Base-by-base conservation (phyloP, 2,888 invertebrate species). In the Orchestes rusci region DNA sequence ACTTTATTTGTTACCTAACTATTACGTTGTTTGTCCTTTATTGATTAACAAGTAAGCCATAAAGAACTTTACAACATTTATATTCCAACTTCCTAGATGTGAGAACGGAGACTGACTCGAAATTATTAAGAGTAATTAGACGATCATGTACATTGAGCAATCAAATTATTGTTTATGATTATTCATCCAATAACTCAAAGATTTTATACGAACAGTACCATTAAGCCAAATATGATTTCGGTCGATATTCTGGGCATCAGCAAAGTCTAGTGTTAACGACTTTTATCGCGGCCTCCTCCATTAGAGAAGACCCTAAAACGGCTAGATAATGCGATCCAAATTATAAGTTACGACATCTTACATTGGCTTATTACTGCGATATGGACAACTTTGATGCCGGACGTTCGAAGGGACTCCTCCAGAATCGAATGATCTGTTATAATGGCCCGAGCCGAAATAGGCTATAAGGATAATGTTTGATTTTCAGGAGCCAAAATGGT, bases 261-360 rank as follows among this genome's bases (percentile, higher is more conserved):
- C n/a, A n/a, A n/a, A n/a, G n/a, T n/a, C n/a, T n/a, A n/a, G 50
- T 47, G 49, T 23, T 49, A 51, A 48, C 45, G 53, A 53, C 54
- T 52, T 52, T 49, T 48, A 57, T 57, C 58, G 59, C n/a, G n/a
- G 56, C 52, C 48, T 51, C 48, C 48, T 56, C 61, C 62, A 63
- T 62, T 62, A 62, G 56, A 56, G 57, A 54, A 52, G 56, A 59
- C 60, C 61, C 59, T 57, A 58, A 59, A 60, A 56, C 56, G 53
- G 47, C 53, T 55, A 59, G 59, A 56, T 61, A 62, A 61, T 59
- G 59, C 52, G 59, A 56, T 48, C 57, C 60, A 64, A 64, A 64
- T 64, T 63, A 64, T 64, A 64, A 64, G 58, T 64, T 64, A 64
- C 61, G 59, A 56, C 59, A 58, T 59, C 58, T 58, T 59, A 62